Conservation (phyloP, 2,888 invertebrate genomes). For the Baronia brevicornis region DNA sequence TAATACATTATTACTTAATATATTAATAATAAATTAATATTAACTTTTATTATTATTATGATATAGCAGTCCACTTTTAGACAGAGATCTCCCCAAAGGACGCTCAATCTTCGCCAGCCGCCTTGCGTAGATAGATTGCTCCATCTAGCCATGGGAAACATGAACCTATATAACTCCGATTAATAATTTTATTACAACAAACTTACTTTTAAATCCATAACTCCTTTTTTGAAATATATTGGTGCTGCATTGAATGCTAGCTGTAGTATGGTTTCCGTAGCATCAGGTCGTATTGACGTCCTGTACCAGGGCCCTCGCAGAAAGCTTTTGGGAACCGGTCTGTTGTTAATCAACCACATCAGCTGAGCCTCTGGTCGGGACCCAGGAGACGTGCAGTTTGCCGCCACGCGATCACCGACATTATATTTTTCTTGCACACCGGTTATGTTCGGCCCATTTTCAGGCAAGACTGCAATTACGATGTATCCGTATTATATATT, state of each 20-base stretch:
- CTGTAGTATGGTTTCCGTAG: conserved; percentile 83
- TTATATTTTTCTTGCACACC: conserved; percentile 85
- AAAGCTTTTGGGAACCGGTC: conserved; percentile 72
- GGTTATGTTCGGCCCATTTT: conserved; percentile 84
- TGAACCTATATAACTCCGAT: too few relatives aligned
- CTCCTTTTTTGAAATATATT: conserved; percentile 84
- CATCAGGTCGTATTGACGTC: conserved; percentile 62
- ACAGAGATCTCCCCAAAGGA: too few relatives aligned
- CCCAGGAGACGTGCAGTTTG: conserved; percentile 87
- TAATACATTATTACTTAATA: too few relatives aligned
- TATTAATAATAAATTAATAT: too few relatives aligned
- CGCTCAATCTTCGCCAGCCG: too few relatives aligned
- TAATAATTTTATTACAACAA: neutral
- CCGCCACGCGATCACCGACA: conserved; percentile 82
- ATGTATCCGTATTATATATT: too few relatives aligned
- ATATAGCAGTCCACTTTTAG: too few relatives aligned
- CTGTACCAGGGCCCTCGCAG: conserved; percentile 69
- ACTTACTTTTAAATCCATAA: conserved; percentile 84
- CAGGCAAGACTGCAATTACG: conserved; percentile 81
- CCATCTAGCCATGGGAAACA: too few relatives aligned
- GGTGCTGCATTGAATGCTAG: conserved; percentile 83
- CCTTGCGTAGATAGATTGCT: too few relatives aligned
- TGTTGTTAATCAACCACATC: conserved; percentile 88
- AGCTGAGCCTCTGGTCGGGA: conserved; percentile 87
- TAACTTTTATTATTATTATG: too few relatives aligned